Conservation (phyloP, 2,888 invertebrate genomes). For the Cetonia aurata region DNA sequence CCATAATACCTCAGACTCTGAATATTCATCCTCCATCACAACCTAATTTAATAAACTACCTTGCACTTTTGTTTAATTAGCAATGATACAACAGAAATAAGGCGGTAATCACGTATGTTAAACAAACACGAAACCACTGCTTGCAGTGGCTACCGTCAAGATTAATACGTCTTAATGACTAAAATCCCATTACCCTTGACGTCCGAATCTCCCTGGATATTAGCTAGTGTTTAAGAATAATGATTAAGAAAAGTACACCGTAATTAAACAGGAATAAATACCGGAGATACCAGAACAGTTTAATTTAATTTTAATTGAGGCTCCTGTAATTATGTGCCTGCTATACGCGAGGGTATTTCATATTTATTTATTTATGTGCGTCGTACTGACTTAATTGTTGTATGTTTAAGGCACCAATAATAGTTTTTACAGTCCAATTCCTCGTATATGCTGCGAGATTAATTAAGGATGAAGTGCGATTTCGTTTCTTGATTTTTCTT, state of each 20-base stretch:
- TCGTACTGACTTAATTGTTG: conserved; percentile 28
- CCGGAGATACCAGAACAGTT: conserved; percentile 26
- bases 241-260: conserved; percentile 41
- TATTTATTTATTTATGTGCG: conserved; percentile 33
- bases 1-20: conserved; percentile 10
- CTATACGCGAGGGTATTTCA: neutral
- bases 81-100: conserved; percentile 25
- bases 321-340: conserved; percentile 23
- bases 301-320: conserved; percentile 42
- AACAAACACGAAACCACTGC: conserved; percentile 29
- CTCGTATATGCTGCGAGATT: conserved; percentile 7
- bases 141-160: neutral
- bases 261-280: conserved; percentile 39
- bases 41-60: conserved; percentile 26
- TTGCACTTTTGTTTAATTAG: conserved; percentile 37
- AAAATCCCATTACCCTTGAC: conserved; percentile 27
- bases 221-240: conserved; percentile 35
- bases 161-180: conserved; percentile 35
- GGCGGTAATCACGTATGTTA: conserved; percentile 38
- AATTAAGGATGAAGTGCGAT: conserved; percentile 14
- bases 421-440: conserved; percentile 40
- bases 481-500: conserved; percentile 18
- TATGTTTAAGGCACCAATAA: conserved; percentile 40
- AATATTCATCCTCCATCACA: conserved; percentile 13
- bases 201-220: conserved; percentile 8